Percentiles rank a stretch among this genome's conserved stretches.
Conservation (phyloP, 2,113 vertebrate genomes). For the Gracilinanus agilis region DNA sequence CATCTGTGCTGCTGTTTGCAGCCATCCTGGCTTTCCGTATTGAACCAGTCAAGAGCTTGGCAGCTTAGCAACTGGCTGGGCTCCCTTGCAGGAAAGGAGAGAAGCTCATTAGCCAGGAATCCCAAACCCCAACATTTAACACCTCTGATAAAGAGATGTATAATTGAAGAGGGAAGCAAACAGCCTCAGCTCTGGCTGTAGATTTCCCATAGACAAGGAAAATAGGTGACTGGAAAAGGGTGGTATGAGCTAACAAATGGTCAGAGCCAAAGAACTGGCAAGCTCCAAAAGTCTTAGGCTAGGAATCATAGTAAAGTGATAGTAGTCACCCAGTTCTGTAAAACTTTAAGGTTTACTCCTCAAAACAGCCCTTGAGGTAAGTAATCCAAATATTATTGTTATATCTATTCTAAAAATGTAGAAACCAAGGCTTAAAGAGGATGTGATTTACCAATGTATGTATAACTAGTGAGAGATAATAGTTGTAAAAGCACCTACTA, state of each 20-base stretch:
- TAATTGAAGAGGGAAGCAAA: slow-evolving; percentile 27
- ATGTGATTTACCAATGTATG: neutral
- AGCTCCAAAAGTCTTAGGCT: neutral
- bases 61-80: slow-evolving; percentile 54
- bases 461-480: neutral
- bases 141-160: slow-evolving; percentile 45
- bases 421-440: neutral
- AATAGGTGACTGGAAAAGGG: neutral
- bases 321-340: neutral
- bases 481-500: neutral
- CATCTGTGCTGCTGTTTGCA: slow-evolving; percentile 66
- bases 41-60: slow-evolving; percentile 71
- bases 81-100: slow-evolving; percentile 64
- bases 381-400: neutral
- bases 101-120: slow-evolving; percentile 65
- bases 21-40: slow-evolving; percentile 75
- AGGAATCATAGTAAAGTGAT: neutral
- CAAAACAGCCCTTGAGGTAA: neutral
- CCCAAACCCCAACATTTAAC: slow-evolving; percentile 64
- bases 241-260: neutral
- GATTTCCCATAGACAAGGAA: neutral
- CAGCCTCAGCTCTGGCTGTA: neutral
- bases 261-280: neutral
- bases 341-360: neutral
- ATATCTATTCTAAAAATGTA: neutral